Conservation (phyloP, 2,888 invertebrate species). For the Crepidodera aurea region DNA sequence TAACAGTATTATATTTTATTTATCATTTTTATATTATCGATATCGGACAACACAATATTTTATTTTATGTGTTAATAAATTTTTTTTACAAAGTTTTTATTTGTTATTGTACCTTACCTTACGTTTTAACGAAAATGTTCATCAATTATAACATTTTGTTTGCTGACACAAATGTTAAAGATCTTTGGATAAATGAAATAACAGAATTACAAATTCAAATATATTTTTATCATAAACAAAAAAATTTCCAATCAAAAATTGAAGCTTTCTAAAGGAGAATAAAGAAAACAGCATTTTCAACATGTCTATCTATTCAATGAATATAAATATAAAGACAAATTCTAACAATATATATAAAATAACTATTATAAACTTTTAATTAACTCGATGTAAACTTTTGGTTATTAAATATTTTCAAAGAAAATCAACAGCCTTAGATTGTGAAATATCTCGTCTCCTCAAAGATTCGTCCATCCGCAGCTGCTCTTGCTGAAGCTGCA, state of each 20-base stretch:
- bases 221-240: not conserved
- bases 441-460: constrained; percentile 57
- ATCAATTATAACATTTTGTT: too few relatives aligned
- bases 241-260: not conserved
- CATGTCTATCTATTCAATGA: constrained; percentile 45
- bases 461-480: constrained; percentile 66
- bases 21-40: constrained; percentile 1
- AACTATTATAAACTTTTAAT: constrained; percentile 47
- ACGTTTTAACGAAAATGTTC: too few relatives aligned
- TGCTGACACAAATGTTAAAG: not conserved
- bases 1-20: not conserved
- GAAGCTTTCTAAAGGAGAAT: not conserved
- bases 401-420: constrained; percentile 49
- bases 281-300: constrained; percentile 27
- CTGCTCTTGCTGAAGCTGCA: constrained; percentile 73
- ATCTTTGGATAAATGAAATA: not conserved
- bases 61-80: too few relatives aligned
- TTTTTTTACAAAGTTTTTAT: too few relatives aligned
- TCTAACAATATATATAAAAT: constrained; percentile 57
- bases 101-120: too few relatives aligned
- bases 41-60: too few relatives aligned
- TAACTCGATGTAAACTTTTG: constrained; percentile 52
- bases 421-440: constrained; percentile 60
- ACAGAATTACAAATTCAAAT: not conserved
- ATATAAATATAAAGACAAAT: constrained; percentile 57